Evolutionary conservation across 2,797 vertebrate species (phyloP).

Genomic region (Eulemur mongoz): DNA sequence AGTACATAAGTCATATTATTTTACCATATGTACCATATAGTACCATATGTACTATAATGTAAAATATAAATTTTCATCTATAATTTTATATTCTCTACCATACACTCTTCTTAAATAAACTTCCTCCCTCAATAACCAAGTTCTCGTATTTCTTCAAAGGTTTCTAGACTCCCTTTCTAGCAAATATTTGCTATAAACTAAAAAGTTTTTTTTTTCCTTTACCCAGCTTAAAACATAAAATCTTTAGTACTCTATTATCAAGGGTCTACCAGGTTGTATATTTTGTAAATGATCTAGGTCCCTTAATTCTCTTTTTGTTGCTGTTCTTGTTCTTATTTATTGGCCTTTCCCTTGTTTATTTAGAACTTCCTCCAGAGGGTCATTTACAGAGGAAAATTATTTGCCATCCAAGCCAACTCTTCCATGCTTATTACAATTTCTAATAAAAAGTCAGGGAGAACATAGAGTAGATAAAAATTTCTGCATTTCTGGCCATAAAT

Average conservation of each 20-base stretch:
- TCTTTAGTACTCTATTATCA: background rate
- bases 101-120: background rate
- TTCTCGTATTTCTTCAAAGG: background rate
- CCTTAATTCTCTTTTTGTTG: background rate
- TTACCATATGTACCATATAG: background rate
- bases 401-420: background rate
- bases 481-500: background rate
- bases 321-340: background rate
- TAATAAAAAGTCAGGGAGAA: background rate
- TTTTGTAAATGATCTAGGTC: background rate
- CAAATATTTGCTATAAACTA: background rate
- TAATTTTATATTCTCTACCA: background rate
- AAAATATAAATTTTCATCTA: background rate
- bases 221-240: background rate
- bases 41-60: background rate
- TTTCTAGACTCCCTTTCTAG: background rate
- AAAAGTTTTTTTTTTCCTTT: background rate
- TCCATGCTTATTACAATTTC: background rate
- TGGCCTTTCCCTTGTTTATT: background rate
- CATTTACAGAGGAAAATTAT: constrained; percentile 39
- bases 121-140: background rate
- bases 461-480: background rate
- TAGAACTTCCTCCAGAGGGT: background rate
- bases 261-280: background rate
- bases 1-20: background rate